Evolutionary conservation across 2,888 invertebrate species (phyloP).

Genomic region (Heteromurus nitidus): DNA sequence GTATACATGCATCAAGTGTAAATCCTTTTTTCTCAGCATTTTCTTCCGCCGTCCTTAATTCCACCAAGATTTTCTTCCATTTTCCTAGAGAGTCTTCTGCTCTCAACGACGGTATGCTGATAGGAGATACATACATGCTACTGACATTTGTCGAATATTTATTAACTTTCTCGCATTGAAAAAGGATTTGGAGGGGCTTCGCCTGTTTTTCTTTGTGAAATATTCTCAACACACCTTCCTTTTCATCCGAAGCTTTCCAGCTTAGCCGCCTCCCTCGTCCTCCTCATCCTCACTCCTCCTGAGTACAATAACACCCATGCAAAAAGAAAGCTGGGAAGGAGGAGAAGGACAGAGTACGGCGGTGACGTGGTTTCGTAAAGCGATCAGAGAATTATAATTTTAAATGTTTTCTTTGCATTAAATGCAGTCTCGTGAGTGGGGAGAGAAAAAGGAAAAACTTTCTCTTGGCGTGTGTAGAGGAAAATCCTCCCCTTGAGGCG

Average conservation of each 20-base stretch:
- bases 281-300: too few species aligned
- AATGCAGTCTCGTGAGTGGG: neutral
- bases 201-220: too few species aligned
- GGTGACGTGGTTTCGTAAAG: conserved; percentile 6
- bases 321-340: neutral
- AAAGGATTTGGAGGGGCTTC: conserved; percentile 4
- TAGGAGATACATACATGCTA: too few species aligned
- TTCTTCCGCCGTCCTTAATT: neutral
- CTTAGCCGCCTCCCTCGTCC: too few species aligned
- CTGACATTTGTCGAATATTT: conserved; percentile 5
- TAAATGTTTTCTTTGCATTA: conserved; percentile 27
- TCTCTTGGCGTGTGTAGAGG: too few species aligned
- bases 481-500: too few species aligned
- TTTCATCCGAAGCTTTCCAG: too few species aligned
- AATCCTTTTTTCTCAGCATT: too few species aligned
- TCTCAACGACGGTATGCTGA: too few species aligned
- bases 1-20: too few species aligned
- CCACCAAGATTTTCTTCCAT: neutral
- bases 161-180: conserved; percentile 27
- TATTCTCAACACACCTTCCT: too few species aligned
- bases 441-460: neutral
- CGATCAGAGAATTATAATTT: conserved; percentile 27
- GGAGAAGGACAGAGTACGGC: neutral
- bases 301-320: too few species aligned
- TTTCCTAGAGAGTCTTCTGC: neutral